Conservation (phyloP, 2,113 vertebrate species). For the Phylloscopus trochilus region DNA sequence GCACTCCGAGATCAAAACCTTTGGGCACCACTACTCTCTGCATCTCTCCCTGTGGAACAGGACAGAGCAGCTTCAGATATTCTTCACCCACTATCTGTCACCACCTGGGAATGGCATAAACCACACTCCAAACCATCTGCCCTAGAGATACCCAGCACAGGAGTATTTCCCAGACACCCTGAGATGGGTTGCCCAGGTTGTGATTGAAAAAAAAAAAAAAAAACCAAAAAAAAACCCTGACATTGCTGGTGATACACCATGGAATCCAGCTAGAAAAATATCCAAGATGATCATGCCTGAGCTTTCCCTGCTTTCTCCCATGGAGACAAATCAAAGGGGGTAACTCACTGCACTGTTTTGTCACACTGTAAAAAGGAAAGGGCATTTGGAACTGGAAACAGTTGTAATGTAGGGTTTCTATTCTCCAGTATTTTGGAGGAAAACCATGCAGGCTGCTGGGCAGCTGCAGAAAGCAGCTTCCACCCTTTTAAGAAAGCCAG, state of each 20-base stretch:
- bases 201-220: neutral
- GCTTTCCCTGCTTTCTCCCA: neutral
- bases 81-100: neutral
- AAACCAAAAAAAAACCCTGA: no score
- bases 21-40: neutral
- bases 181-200: neutral
- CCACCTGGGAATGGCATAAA: neutral
- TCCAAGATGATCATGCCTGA: neutral
- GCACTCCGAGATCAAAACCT: neutral
- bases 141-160: neutral
- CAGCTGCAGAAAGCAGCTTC: neutral
- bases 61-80: neutral
- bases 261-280: neutral
- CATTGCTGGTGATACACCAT: neutral
- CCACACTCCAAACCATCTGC: neutral
- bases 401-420: accelerated
- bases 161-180: neutral
- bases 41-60: neutral
- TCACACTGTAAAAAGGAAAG: neutral
- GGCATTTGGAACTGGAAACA: neutral
- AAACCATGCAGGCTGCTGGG: neutral
- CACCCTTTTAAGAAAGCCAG: neutral
- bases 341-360: neutral
- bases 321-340: neutral
- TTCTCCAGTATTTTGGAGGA: neutral